Conservation (phyloP, 2,888 invertebrate genomes). For the Eupithecia centaureata region DNA sequence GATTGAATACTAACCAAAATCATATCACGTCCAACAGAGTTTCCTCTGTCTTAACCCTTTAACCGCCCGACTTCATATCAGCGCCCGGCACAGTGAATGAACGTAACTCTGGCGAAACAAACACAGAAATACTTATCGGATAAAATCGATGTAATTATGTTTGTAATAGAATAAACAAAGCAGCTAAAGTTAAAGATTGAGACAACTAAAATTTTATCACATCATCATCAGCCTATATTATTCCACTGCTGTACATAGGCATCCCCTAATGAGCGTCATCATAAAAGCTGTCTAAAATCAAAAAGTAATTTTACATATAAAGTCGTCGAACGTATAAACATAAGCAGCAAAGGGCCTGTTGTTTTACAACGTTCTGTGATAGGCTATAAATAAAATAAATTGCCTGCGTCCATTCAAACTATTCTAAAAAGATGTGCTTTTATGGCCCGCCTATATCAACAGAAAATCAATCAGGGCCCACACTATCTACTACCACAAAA, state of each 20-base stretch:
- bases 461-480: slow-evolving; percentile 1
- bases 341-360: neutral
- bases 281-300: neutral
- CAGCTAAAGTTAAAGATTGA: neutral
- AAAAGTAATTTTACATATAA: neutral
- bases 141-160: no score
- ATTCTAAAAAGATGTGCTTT: neutral
- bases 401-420: neutral
- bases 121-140: no score
- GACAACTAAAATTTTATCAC: neutral
- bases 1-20: neutral
- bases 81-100: no score
- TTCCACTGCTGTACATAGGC: no score
- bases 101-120: no score
- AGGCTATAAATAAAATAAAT: neutral
- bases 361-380: neutral
- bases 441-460: neutral
- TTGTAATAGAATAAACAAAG: neutral
- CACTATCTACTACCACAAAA: slow-evolving; percentile 5
- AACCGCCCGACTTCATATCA: no score
- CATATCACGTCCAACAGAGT: neutral
- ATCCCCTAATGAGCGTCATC: no score
- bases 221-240: no score
- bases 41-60: neutral
- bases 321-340: neutral